phyloP scores from a whole-genome alignment of 2,888 invertebrate genomes.

The Standfussiana lucernea region DNA sequence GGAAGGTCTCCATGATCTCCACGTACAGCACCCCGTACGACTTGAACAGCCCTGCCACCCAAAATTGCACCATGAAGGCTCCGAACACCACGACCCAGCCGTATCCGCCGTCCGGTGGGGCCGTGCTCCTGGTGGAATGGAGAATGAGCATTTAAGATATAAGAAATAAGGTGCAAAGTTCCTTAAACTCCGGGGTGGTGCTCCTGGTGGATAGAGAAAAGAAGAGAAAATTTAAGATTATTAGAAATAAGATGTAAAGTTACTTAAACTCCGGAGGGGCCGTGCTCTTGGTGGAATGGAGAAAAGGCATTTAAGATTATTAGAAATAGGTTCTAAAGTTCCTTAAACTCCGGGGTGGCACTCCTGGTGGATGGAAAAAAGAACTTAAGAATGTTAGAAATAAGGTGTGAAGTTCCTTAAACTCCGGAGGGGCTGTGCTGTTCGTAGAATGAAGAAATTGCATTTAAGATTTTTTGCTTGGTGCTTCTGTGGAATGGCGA shows the following conservation, averaged over 20 bases:
- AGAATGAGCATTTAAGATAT: background rate
- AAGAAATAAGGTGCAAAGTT: no score
- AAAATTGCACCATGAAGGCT: constrained; percentile 95
- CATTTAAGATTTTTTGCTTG: background rate
- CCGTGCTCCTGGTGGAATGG: constrained; percentile 70
- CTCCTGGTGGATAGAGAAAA: no score
- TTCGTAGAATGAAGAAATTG: background rate
- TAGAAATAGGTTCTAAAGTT: background rate
- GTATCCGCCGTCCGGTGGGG: constrained; percentile 93
- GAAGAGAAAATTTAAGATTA: no score
- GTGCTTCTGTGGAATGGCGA: no score
- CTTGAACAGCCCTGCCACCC: constrained; percentile 95
- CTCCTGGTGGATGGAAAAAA: no score
- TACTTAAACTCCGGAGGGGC: no score
- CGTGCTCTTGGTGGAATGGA: no score
- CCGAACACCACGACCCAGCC: constrained; percentile 95
- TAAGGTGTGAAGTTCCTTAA: background rate
- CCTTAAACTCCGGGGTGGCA: background rate
- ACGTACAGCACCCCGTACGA: constrained; percentile 95
- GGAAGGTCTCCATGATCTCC: constrained; percentile 95
- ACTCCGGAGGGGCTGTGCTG: background rate
- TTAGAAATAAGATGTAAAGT: no score
- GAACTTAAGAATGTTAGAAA: no score
- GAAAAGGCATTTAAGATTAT: background rate
- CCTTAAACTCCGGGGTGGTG: no score